Percentiles rank a stretch among this genome's conserved stretches.
These are phyloP conservation scores for Aplysia californica DNA, from an alignment of 1,140 invertebrate genomes.

Conservation along the genomic window DNA sequence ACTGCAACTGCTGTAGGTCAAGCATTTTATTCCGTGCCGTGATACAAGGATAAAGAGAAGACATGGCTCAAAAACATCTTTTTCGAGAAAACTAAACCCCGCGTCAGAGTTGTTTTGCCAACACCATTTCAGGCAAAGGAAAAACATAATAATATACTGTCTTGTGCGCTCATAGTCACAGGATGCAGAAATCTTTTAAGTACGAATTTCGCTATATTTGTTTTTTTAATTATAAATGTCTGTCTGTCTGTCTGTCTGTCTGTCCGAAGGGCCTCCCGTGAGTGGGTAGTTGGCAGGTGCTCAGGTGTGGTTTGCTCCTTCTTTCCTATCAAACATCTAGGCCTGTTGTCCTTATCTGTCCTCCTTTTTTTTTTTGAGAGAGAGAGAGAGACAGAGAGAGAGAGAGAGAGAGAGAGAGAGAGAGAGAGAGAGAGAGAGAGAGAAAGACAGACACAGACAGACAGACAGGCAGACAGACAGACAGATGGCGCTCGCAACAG, in stretches of 20 bases:
- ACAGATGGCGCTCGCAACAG: no score
- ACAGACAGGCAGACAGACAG: no score
- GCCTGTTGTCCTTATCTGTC: no score
- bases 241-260: neutral
- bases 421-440: slow-evolving; percentile 10
- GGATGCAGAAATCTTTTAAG: no score
- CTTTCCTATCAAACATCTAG: no score
- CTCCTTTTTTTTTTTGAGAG: no score
- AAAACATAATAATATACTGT: slow-evolving; percentile 69
- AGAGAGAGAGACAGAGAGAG: neutral
- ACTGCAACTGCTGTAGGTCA: no score
- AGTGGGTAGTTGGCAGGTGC: no score
- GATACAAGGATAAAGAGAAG: slow-evolving; percentile 71
- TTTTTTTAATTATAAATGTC: neutral
- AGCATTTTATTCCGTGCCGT: no score
- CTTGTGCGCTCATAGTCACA: no score
- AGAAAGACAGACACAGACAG: no score
- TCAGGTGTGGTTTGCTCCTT: no score
- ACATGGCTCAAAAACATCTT: slow-evolving; percentile 74
- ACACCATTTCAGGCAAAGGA: slow-evolving; percentile 75
- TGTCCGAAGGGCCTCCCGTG: neutral
- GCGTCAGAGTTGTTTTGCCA: slow-evolving; percentile 72
- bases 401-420: neutral
- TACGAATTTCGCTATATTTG: neutral
- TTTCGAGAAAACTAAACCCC: slow-evolving; percentile 74